Evolutionary conservation across 2,888 invertebrate genomes (phyloP), one percentile per base, ranked within the genome.

Genomic region (Sthenelais limicola): DNA sequence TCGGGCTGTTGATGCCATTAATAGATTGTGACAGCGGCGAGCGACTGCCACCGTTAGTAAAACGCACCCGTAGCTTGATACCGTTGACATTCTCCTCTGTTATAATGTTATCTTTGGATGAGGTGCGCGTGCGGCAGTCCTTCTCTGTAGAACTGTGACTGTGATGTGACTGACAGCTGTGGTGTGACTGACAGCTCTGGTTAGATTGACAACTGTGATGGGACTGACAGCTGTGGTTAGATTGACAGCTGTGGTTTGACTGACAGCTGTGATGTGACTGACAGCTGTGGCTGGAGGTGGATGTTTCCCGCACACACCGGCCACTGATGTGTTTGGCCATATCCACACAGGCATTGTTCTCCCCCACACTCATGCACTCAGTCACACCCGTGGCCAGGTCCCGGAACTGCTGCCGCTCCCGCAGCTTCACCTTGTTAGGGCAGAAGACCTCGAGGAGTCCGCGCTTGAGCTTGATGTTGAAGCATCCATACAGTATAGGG

Each of bases 401-500:
- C 24, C 47, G 21, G 47, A 67, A 67, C 43, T 66, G 56, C 43
- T 67, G 38, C 48, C 70, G 48, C 32, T 66, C 67, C 1, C 43
- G 68, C 15, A 49, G 24, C 0, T 32, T 68, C 28, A 52, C 26
- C 33, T 54, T 43, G n/a, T 54, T 48, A 3, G 74, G 71, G 26
- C 74, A 74, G 68, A 71, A 75, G 47, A 76, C 56, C 43, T 75
- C 73, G 3, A 73, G 32, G 12, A 73, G 47, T 15, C 71, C 73
- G 3, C 76, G 56, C 67, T 77, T 77, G 4, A 86, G 75, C 72
- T 84, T 83, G 33, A 86, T 81, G 78, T 88, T 88, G 79, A 88
- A 89, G 78, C 86, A 87, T 49, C 88, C 88, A 79, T 89, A 89
- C 35, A 88, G 79, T 18, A 89, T 78, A 0, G 89, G 89, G 77